Base-by-base conservation (phyloP, 2,888 invertebrate genomes). In the Saturnia japonica region DNA sequence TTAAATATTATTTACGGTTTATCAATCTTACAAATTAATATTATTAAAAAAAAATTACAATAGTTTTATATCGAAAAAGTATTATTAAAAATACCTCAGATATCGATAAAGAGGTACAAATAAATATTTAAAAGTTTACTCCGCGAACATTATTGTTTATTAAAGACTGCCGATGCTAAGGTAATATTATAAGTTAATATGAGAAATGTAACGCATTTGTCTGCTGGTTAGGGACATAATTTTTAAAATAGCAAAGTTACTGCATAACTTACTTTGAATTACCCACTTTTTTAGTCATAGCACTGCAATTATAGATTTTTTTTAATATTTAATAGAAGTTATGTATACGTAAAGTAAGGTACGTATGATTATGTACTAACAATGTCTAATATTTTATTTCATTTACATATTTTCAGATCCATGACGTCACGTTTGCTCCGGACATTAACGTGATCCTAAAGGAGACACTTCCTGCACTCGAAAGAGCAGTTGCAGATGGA, bases 371-470 rank as follows among this genome's bases (percentile, higher is more conserved):
- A 57, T 25, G 3, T 25, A 57, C 0, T 16, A 25, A 8, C 11
- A 22, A 4, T 25, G 12, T 57, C 11, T 57, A 25, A 57, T 19
- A 19, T 51, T 19, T 19, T 60, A 60, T 60, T 60, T 60, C 6
- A 60, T 60, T 28, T 60, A 25, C 25, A 43, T 68, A 25, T 74
- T 85, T 81, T 42, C 83, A 99, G 98, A 95, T 99, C n/a, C 99
- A 99, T 82, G 99, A 99, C 82, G 93, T 97, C 70, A 98, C 99
- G 81, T 99, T 98, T 85, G 97, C 97, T 0, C 95, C 96, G 9
- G 96, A 95, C 74, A 87, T 96, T 28, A 96, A 97, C 62, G 90
- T 97, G 14, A 94, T 99, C 6, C 78, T 98, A 0, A 96, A 97
- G 69, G 98, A 99, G 90, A 98, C 98, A 0, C 87, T 99, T 57